Evolutionary conservation across 1,140 invertebrate genomes (phyloP).

Genomic region (Augochlora pura): DNA sequence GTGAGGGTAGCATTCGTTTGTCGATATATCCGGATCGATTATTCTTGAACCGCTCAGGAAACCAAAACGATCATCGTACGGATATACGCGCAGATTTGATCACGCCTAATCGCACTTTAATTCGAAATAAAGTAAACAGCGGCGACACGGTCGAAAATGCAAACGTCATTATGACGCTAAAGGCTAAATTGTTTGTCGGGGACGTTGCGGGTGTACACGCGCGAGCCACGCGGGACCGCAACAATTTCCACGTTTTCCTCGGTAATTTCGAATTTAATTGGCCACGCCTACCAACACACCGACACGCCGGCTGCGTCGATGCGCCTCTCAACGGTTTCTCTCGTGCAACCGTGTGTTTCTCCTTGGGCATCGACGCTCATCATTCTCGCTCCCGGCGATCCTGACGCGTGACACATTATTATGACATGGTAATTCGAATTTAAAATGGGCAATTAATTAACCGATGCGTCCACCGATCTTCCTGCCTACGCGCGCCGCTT

Average conservation of each 20-base stretch:
- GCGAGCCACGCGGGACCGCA: constrained; percentile 17
- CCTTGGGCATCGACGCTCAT: constrained; percentile 10
- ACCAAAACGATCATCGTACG: constrained; percentile 19
- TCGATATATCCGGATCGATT: neutral
- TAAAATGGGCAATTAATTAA: constrained; percentile 66
- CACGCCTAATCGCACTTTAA: constrained; percentile 64
- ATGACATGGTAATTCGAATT: constrained; percentile 60
- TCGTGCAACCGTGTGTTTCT: neutral
- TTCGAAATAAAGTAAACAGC: constrained; percentile 74
- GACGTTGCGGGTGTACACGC: constrained; percentile 44
- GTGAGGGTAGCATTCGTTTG: neutral
- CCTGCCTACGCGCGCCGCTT: constrained; percentile 4
- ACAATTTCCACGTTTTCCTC: constrained; percentile 59
- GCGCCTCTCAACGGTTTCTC: neutral
- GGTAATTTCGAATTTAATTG: constrained; percentile 72
- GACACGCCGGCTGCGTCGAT: constrained; percentile 23
- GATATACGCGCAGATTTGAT: constrained; percentile 22
- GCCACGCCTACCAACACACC: constrained; percentile 42
- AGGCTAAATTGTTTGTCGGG: constrained; percentile 70
- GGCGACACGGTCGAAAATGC: constrained; percentile 63
- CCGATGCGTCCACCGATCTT: neutral
- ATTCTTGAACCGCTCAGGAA: too few relatives aligned
- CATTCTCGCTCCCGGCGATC: constrained; percentile 27
- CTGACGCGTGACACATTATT: constrained; percentile 49
- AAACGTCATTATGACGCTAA: constrained; percentile 75